phyloP scores from a whole-genome alignment of 2,113 vertebrate genomes.

The Alligator sinensis region DNA sequence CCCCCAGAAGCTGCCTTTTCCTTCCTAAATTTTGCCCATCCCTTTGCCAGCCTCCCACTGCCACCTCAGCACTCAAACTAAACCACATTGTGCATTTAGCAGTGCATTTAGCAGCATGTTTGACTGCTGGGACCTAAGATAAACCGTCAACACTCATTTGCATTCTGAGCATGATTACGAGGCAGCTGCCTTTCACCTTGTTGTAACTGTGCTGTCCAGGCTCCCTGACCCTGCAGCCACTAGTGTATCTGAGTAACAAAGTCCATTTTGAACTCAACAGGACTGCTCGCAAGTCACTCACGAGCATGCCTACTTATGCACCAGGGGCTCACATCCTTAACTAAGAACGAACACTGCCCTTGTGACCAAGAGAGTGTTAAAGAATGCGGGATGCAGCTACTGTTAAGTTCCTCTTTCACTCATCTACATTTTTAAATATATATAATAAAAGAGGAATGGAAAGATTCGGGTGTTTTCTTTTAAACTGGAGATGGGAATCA shows the following conservation, averaged over 20 bases:
- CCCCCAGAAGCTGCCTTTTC: background rate
- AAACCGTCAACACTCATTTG: slow-evolving; percentile 29
- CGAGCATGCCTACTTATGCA: fast-evolving
- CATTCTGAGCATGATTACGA: background rate
- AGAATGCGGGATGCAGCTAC: slow-evolving; percentile 32
- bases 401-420: slow-evolving; percentile 63
- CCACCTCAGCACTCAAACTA: background rate
- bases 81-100: background rate
- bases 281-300: background rate
- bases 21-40: background rate
- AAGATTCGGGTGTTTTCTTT: slow-evolving; percentile 36
- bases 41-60: background rate
- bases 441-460: slow-evolving; percentile 66
- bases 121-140: background rate
- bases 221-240: background rate
- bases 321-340: background rate
- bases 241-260: background rate
- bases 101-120: background rate
- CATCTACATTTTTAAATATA: slow-evolving; percentile 47
- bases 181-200: background rate
- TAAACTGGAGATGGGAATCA: background rate
- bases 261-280: background rate
- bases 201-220: slow-evolving; percentile 8
- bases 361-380: background rate
- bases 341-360: background rate